phyloP scores from a whole-genome alignment of 2,113 vertebrate species.

The Muscicapa adusta region DNA sequence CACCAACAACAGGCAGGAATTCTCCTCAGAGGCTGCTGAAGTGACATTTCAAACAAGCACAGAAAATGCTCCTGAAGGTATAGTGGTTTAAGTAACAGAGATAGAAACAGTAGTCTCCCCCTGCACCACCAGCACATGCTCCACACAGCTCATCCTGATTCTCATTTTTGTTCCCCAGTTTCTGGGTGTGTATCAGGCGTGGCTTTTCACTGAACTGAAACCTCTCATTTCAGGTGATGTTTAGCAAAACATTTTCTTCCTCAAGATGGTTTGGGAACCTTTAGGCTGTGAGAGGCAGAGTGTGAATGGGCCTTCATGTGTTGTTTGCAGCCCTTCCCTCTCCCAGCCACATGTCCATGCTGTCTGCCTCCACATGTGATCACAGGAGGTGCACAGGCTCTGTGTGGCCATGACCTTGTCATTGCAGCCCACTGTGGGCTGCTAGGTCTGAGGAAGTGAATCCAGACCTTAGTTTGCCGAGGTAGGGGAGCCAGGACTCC shows the following conservation, averaged over 20 bases:
- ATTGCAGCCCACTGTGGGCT: not conserved
- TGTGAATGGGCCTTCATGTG: accelerated
- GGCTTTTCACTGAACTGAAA: not conserved
- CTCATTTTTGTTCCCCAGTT: not conserved
- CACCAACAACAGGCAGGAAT: not conserved
- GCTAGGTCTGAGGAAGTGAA: not conserved
- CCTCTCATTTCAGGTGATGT: not conserved
- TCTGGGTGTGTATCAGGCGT: not conserved
- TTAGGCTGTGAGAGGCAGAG: not conserved
- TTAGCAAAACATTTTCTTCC: not conserved
- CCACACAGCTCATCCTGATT: not conserved
- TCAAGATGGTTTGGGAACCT: not conserved
- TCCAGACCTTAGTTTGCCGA: not conserved
- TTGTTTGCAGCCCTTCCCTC: not conserved
- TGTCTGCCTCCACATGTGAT: not conserved
- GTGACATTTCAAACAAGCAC: not conserved
- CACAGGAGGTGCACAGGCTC: not conserved
- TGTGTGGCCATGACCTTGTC: not conserved
- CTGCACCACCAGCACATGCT: accelerated
- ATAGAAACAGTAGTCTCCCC: not conserved
- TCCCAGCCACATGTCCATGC: not conserved
- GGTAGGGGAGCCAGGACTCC: not conserved
- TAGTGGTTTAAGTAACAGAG: not conserved
- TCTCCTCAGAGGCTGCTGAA: not conserved
- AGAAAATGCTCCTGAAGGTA: not conserved